A percentile compares a stretch with the other conserved stretches of the same genome.
phyloP scores from a whole-genome alignment of 30 jellyfish, hydroid and myxozoan genomes.

The Chrysaora quinquecirrha region DNA sequence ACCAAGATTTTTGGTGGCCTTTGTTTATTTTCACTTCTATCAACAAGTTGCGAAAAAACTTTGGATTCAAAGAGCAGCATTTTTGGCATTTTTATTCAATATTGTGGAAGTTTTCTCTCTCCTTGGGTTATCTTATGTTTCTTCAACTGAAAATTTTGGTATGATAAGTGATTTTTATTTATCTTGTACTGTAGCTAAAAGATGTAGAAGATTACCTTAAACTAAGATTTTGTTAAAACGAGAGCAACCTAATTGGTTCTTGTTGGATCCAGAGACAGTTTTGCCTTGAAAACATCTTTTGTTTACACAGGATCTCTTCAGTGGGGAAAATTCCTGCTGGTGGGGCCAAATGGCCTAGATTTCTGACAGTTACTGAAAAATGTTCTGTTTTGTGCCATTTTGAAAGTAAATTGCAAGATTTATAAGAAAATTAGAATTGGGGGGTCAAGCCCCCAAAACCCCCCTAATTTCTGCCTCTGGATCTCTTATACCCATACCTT shows the following conservation, averaged over 20 bases:
- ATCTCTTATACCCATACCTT: too few relatives aligned
- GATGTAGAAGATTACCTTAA: background rate
- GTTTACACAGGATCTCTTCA: background rate
- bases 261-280: background rate
- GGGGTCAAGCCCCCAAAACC: too few relatives aligned
- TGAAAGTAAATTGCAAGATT: too few relatives aligned
- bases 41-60: conserved; percentile 47
- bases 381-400: too few relatives aligned
- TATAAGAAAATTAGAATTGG: too few relatives aligned
- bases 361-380: too few relatives aligned
- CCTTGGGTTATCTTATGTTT: conserved; percentile 59
- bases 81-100: conserved; percentile 29
- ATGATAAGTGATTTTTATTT: background rate
- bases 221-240: background rate
- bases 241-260: background rate
- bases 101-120: conserved; percentile 38
- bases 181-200: background rate
- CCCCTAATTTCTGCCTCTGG: too few relatives aligned
- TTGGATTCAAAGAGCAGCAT: conserved; percentile 35
- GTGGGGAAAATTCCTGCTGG: too few relatives aligned
- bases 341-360: too few relatives aligned
- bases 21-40: conserved; percentile 52
- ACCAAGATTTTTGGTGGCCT: conserved; percentile 59
- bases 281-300: background rate
- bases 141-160: conserved; percentile 88